Evolutionary conservation across 2,888 invertebrate genomes (phyloP), one percentile per base, ranked within the genome.

Genomic region (Folsomia candida): DNA sequence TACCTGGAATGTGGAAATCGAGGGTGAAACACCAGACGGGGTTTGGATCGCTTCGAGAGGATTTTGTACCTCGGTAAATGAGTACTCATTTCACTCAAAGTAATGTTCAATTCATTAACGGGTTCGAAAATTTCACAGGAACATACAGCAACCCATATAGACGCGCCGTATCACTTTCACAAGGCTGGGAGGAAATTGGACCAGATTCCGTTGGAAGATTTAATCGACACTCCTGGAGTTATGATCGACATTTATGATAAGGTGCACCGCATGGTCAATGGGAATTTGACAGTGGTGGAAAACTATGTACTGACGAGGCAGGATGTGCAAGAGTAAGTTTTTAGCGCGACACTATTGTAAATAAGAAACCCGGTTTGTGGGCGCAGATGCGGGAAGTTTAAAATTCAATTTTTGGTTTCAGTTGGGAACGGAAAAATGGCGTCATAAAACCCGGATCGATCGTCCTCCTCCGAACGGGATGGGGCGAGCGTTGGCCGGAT

Each of bases 81-180:
- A n/a, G n/a, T n/a, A n/a, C 27, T 60, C 27, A 18, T 60, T 37
- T 63, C 22, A 14, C 11, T n/a, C 58, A 58, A n/a, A n/a, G n/a
- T n/a, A 58, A 11, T 58, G 20, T 9, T 24, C 22, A 20, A 14
- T 20, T 6, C 22, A 58, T 20, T 58, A 58, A 58, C 58, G 14
- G 18, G 14, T 28, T 37, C n/a, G 20, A 61, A 60, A 0, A 83
- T 85, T 0, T n/a, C n/a, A n/a, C n/a, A n/a, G n/a, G 88, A 89
- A 75, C 88, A 89, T 79, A 86, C 86, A 0, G 87, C 88, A 0
- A 89, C 89, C 0, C 89, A 89, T 76, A 72, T 89, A 6, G 89
- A 89, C 76, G 87, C 89, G 0, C 89, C 89, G 0, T 85, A 85
- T 69, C 88, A 89, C 80, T 88, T 87, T 79, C 77, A 81, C 57